A percentile compares a stretch with the other conserved stretches of the same genome.
These are phyloP conservation scores for Falco columbarius DNA, from an alignment of 2,797 vertebrate species.

Conservation along the genomic window DNA sequence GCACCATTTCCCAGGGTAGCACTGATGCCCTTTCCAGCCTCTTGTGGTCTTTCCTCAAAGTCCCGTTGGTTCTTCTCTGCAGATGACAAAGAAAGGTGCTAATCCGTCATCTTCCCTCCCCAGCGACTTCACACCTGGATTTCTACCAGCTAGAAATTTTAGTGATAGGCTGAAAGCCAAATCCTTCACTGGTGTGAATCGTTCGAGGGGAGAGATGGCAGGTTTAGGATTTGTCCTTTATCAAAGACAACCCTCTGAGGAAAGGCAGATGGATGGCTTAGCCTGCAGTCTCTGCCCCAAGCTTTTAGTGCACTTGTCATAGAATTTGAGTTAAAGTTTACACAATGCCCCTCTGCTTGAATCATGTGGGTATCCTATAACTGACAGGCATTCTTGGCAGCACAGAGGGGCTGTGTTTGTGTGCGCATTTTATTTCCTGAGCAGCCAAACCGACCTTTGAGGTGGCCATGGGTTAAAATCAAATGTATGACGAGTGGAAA, in stretches of 20 bases:
- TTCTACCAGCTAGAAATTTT: not conserved
- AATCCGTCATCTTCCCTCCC: not conserved
- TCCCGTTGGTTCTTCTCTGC: not conserved
- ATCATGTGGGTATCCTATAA: not conserved
- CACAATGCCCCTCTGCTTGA: not conserved
- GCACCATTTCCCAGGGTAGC: rapidly evolving
- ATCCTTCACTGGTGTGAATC: not conserved
- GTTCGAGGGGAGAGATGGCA: not conserved
- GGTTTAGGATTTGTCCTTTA: not conserved
- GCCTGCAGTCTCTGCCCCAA: not conserved
- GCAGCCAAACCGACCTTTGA: not conserved
- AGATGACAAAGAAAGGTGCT: not conserved
- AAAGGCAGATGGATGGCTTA: not conserved
- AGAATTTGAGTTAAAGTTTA: not conserved
- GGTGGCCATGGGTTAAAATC: not conserved
- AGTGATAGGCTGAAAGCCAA: not conserved
- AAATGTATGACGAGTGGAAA: not conserved
- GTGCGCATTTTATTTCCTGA: not conserved
- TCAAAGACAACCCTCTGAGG: not conserved
- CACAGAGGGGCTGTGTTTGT: not conserved
- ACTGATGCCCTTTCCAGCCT: not conserved
- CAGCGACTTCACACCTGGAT: not conserved
- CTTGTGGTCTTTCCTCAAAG: not conserved
- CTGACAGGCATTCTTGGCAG: not conserved
- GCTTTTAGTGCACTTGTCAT: not conserved